Evolutionary conservation across 2,888 invertebrate genomes (phyloP), one percentile per base, ranked within the genome.

Genomic region (Troilus luridus): DNA sequence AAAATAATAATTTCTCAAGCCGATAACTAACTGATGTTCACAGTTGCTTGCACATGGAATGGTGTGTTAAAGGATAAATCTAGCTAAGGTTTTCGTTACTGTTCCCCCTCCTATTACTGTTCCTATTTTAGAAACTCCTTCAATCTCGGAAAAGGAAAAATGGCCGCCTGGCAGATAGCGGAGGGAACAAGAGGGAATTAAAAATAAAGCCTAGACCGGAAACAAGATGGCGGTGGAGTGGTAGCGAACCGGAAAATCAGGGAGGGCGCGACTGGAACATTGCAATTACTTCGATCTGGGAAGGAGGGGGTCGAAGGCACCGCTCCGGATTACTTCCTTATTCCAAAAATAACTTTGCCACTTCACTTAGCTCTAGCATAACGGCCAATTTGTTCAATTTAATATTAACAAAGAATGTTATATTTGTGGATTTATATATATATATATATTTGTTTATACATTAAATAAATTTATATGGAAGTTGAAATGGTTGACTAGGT

Each of bases 211-310:
- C 85, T 85, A 85, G 88, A 88, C 88, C 88, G 60, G 60, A 62
- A 88, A 89, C 62, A 89, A 89, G 89, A 89, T 89, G 89, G 89
- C 89, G 89, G 62, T 62, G 11, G 64, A 89, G 64, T 64, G 89
- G 89, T 89, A 89, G 89, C 64, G 64, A 64, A 89, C 62, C 64
- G 89, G 89, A 89, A 89, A 89, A 89, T 89, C 89, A 89, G 89
- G 62, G 89, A 54, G 64, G 64, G 64, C 64, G 64, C 62, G 54
- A 54, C 64, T 64, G 54, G 62, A 89, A 60, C 62, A 54, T 89
- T n/a, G 89, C 89, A 89, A 89, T 89, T 89, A 89, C 89, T 89
- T 89, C 89, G 85, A 85, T 85, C 85, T 85, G 41, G 11, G 56
- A n/a, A 85, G 85, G 85, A 24, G 24, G 85, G n/a, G n/a, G 85